phyloP scores from a whole-genome alignment of 1,140 invertebrate species.

The Eriosoma lanigerum region DNA sequence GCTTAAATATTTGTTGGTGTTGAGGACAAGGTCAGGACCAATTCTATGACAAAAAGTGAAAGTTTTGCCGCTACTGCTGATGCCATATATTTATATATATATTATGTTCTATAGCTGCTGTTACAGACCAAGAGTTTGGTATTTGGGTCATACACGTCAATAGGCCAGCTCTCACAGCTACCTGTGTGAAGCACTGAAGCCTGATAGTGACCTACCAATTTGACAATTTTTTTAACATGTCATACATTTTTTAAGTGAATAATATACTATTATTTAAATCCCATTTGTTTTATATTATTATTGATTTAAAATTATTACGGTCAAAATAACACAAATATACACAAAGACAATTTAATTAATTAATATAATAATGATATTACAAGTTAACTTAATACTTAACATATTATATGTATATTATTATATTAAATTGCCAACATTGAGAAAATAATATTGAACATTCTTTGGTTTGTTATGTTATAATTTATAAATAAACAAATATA shows the following conservation, averaged over 20 bases:
- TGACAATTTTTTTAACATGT: constrained; percentile 36
- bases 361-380: no score
- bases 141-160: constrained; percentile 50
- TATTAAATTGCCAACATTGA: not conserved
- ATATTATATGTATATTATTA: not conserved
- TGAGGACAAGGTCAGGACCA: constrained; percentile 52
- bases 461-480: constrained; percentile 41
- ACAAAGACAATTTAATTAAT: no score
- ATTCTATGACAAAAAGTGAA: constrained; percentile 51
- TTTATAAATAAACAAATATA: constrained; percentile 52
- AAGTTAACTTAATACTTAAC: no score
- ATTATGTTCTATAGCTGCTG: constrained; percentile 19
- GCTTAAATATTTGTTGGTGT: constrained; percentile 47
- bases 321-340: no score
- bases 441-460: constrained; percentile 40
- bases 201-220: constrained; percentile 48
- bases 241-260: constrained; percentile 3
- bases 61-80: constrained; percentile 35
- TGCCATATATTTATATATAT: constrained; percentile 3
- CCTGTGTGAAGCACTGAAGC: constrained; percentile 39
- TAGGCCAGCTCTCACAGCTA: constrained; percentile 48
- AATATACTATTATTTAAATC: not conserved
- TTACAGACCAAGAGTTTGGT: constrained; percentile 45
- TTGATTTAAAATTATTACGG: no score
- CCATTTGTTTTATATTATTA: no score